phyloP scores from a whole-genome alignment of 2,797 vertebrate genomes.

The Oreochromis mossambicus region DNA sequence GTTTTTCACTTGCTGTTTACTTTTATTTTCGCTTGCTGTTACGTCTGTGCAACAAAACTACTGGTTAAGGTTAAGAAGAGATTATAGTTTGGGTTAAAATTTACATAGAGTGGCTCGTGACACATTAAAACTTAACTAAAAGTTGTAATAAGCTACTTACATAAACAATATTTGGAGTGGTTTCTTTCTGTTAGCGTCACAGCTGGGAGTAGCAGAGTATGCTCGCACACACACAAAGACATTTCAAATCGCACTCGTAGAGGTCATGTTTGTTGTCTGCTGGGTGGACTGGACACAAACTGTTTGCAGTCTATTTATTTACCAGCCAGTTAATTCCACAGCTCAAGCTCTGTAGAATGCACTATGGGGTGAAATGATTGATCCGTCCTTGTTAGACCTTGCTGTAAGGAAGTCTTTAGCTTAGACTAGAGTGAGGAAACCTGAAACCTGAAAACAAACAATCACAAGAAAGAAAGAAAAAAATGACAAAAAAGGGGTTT shows the following conservation, averaged over 20 bases:
- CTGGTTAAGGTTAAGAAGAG: not conserved
- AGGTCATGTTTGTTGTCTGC: constrained; percentile 19
- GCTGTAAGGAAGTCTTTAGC: not conserved
- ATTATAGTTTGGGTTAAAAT: not conserved
- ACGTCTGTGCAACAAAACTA: not conserved
- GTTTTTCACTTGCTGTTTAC: not conserved
- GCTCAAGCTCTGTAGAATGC: not conserved
- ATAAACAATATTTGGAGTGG: not conserved
- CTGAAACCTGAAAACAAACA: not conserved
- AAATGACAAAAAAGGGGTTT: not conserved
- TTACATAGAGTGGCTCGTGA: not conserved
- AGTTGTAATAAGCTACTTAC: not conserved
- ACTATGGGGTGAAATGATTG: constrained; percentile 12
- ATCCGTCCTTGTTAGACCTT: constrained; percentile 28
- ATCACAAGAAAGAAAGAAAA: not conserved
- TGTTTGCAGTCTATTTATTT: constrained; percentile 24
- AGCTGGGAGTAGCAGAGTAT: not conserved
- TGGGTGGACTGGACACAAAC: constrained; percentile 4
- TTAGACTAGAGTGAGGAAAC: not conserved
- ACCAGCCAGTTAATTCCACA: constrained; percentile 28
- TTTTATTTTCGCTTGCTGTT: not conserved
- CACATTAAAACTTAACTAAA: not conserved
- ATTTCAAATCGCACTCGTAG: not conserved
- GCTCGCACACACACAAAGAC: not conserved
- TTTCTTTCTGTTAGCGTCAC: not conserved